Conservation (phyloP, 2,797 vertebrate species). For the Pterois miles region DNA sequence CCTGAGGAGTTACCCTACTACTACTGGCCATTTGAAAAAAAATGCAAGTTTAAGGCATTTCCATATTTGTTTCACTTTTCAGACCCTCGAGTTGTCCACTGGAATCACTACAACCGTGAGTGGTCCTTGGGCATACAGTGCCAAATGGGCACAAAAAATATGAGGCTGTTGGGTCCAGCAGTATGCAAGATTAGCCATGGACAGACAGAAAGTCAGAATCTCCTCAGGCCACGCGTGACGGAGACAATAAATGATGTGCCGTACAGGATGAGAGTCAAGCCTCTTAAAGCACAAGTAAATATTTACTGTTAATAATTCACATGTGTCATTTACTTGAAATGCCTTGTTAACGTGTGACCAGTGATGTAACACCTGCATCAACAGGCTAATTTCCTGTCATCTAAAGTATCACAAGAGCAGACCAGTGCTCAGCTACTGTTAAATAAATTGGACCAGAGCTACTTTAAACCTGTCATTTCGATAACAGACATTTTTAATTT, state of each 20-base stretch:
- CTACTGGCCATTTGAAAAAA: too few species aligned
- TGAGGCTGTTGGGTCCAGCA: too few species aligned
- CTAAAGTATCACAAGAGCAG: constrained; percentile 32
- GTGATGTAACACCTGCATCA: constrained; percentile 11
- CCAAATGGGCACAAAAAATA: too few species aligned
- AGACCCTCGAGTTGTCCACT: too few species aligned
- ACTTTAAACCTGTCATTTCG: constrained; percentile 45
- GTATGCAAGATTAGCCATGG: too few species aligned
- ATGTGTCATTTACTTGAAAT: constrained; percentile 5
- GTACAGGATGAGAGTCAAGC: not conserved
- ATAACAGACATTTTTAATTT: constrained; percentile 53
- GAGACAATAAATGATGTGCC: not conserved
- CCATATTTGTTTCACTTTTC: too few species aligned
- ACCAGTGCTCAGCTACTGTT: constrained; percentile 7
- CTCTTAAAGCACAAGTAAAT: not conserved
- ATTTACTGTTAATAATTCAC: not conserved
- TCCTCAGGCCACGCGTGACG: too few species aligned
- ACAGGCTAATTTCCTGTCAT: constrained; percentile 21
- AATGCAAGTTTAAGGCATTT: too few species aligned
- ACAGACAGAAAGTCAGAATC: too few species aligned
- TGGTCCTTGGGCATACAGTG: too few species aligned
- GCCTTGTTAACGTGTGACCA: not conserved
- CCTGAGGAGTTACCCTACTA: too few species aligned
- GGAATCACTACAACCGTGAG: too few species aligned
- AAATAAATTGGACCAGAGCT: constrained; percentile 19